Evolutionary conservation across 1,140 invertebrate species (phyloP), one percentile per base, ranked within the genome.

Genomic region (Sitophilus oryzae): DNA sequence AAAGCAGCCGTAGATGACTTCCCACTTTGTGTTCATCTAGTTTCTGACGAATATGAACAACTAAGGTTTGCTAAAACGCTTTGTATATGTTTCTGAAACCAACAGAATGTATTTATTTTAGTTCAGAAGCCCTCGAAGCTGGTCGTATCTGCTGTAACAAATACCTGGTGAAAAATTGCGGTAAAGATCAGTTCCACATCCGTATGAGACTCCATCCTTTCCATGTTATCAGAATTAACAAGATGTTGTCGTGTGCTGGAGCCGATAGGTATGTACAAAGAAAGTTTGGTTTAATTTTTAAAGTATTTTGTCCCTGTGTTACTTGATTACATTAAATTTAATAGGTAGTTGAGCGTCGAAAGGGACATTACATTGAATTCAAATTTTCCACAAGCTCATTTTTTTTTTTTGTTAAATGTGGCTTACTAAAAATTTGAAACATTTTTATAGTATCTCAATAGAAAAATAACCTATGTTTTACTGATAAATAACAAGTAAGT

Each of bases 171-270:
- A 93, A 93, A 74, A 89, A 88, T 75, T 97, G 94, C 71, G 96
- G 96, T 64, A 99, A 99, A 77, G 96, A 99, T 82, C 91, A 96
- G 66, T 99, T 99, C 80, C 97, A 99, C 75, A 93, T 99, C 69
- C 81, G 96, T 69, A 96, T 98, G 82, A 80, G 96, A 69, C 77
- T 96, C 30, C 96, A 99, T 79, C 97, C 97, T 56, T 99, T 98
- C 89, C 96, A 99, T 74, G 94, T 99, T 52, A 92, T 98, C 70
- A 84, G 97, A 56, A 99, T 99, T 76, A 99, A 99, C 73, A 99
- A 99, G 82, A 99, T 99, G 96, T 97, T 98, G 77, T 98, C 95
- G 50, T 99, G 97, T 78, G 97, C 97, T 79, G 97, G 97, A 83
- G 97, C 97, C 84, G 97, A 99, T 96, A 96, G 93, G 91, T 92